Base-by-base conservation (phyloP, 1,140 invertebrate genomes). In the Myzus persicae region DNA sequence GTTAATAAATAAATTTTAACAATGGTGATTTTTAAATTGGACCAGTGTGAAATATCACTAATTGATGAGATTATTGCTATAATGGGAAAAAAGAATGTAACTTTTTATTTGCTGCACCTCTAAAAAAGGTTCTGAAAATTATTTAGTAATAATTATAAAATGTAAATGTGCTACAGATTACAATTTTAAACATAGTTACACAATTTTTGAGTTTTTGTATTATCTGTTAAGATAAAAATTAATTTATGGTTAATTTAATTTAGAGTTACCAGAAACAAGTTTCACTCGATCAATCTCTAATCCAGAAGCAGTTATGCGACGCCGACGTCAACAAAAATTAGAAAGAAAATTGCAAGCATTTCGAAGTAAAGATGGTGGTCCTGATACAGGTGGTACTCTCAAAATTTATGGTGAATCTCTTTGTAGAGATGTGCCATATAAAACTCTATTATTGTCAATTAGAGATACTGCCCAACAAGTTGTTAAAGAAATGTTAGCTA, bases 251-350 rank as follows among this genome's bases (percentile, higher is more conserved):
- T 59, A 38, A 46, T 24, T 94, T 90, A 54, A 20, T 94, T 94
- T 94, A 98, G 99, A 99, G 96, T 95, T 99, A 94, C 99, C 99
- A 40, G 99, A 99, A 96, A 99, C 98, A 46, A 99, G 98, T 95
- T 99, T 99, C 95, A 99, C 99, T 36, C 96, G 99, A 94, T 99
- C 98, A 94, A 99, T 99, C 95, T 99, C 99, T 90, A 99, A 99
- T 96, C 99, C 99, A 22, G 99, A 99, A 96, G 98, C 99, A 93
- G 99, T 99, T 93, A 99, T 99, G 99, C 96, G 99, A 94, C 96
- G 99, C 59, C 96, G 99, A 93, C 96, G 99, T n/a, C 99, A 99
- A 95, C 98, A 99, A 95, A 99, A 99, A 95, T 96, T 99, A 87
- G 99, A 99, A 95, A 97, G 98, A 94, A 99, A 99, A 95, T 95